A percentile compares a stretch with the other conserved stretches of the same genome.
These are phyloP conservation scores for Microtus pennsylvanicus DNA, from an alignment of 2,113 vertebrate genomes.

Conservation along the genomic window DNA sequence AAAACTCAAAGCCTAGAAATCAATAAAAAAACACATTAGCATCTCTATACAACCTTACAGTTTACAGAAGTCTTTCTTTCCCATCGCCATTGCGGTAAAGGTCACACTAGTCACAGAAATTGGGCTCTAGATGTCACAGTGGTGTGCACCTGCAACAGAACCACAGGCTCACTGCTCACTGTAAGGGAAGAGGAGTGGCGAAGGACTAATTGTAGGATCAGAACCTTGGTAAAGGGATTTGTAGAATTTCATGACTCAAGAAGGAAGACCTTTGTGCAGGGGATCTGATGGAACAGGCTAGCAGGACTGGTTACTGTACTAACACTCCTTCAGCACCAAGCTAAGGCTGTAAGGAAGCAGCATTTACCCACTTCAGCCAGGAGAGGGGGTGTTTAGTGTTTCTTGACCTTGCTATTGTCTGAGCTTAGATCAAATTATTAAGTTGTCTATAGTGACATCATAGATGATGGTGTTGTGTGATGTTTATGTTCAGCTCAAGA, in stretches of 20 bases:
- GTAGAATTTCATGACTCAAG: neutral
- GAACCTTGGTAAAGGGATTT: neutral
- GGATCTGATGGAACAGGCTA: neutral
- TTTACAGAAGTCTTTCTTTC: neutral
- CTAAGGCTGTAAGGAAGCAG: neutral
- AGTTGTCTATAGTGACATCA: neutral
- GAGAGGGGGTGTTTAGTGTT: slow-evolving; percentile 7
- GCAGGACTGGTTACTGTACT: neutral
- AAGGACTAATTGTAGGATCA: neutral
- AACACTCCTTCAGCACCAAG: neutral
- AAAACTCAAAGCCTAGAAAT: slow-evolving; percentile 52
- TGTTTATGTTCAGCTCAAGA: neutral
- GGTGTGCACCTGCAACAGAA: neutral
- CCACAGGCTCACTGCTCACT: neutral
- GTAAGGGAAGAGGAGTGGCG: neutral
- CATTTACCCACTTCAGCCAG: neutral
- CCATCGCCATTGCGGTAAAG: neutral
- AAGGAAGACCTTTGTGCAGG: neutral
- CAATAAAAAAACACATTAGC: neutral
- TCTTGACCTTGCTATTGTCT: slow-evolving; percentile 29
- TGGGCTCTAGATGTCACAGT: neutral
- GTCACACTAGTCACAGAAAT: slow-evolving; percentile 45
- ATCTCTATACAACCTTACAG: slow-evolving; percentile 29
- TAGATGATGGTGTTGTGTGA: neutral
- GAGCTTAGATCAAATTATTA: slow-evolving; percentile 14